Evolutionary conservation across 2,113 vertebrate species (phyloP).

Genomic region (Petrocephalus zakoni): DNA sequence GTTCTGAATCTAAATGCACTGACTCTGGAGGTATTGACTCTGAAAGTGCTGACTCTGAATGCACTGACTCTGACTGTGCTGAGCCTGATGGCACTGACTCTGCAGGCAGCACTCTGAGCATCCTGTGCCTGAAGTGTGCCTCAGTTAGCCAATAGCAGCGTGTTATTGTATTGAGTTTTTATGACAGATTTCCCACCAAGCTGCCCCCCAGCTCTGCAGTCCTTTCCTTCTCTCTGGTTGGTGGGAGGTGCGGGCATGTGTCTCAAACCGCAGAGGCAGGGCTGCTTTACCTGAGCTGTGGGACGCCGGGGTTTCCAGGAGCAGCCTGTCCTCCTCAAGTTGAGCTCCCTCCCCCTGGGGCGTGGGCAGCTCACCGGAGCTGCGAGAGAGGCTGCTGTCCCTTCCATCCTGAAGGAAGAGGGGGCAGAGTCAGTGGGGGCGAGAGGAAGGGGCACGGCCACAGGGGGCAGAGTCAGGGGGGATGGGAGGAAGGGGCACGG

Average conservation of each 20-base stretch:
- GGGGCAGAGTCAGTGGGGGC: not conserved
- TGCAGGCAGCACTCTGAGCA: not conserved
- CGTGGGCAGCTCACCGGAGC: conserved; percentile 46
- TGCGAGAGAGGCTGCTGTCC: conserved; percentile 49
- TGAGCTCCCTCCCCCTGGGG: conserved; percentile 23
- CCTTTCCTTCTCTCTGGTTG: not conserved
- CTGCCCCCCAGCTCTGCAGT: not conserved
- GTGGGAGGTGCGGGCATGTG: not conserved
- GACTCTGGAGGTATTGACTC: not conserved
- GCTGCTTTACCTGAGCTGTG: conserved; percentile 49
- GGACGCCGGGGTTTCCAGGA: conserved; percentile 41
- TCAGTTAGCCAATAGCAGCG: not conserved
- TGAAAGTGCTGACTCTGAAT: not conserved
- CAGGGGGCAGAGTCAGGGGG: no score
- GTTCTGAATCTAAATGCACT: no score
- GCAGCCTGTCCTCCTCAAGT: conserved; percentile 29
- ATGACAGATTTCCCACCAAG: not conserved
- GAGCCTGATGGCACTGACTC: not conserved
- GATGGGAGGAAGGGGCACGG: not conserved
- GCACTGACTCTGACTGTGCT: not conserved
- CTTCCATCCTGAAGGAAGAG: conserved; percentile 38
- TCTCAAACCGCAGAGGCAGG: not conserved
- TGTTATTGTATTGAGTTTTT: not conserved
- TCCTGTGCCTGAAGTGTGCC: not conserved
- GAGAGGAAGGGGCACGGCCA: not conserved